phyloP scores from a whole-genome alignment of 1,140 invertebrate species.

The Danaus plexippus region DNA sequence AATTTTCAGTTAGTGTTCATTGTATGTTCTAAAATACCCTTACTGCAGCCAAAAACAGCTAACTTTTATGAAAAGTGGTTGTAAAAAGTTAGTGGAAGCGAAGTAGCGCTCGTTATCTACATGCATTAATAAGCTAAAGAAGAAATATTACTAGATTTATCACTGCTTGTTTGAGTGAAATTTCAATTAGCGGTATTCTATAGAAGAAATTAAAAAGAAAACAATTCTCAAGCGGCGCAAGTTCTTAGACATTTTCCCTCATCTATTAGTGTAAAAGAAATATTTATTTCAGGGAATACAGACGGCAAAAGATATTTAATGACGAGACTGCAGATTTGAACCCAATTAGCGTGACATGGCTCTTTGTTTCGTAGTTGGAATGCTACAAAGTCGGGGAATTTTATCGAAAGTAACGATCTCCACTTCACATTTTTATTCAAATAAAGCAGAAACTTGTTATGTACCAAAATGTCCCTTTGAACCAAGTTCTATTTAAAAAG shows the following conservation, averaged over 20 bases:
- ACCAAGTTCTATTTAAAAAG: slow-evolving; percentile 5
- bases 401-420: slow-evolving; percentile 32
- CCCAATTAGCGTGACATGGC: slow-evolving; percentile 32
- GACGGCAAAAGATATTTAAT: slow-evolving; percentile 18
- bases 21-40: slow-evolving; percentile 2
- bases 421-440: slow-evolving; percentile 32
- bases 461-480: slow-evolving; percentile 4
- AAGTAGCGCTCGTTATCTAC: too few relatives aligned
- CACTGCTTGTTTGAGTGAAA: too few relatives aligned
- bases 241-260: too few relatives aligned
- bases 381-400: slow-evolving; percentile 24
- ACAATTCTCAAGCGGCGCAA: too few relatives aligned
- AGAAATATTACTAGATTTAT: too few relatives aligned
- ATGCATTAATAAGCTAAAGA: too few relatives aligned
- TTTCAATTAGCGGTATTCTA: too few relatives aligned
- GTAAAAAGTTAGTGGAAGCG: not conserved
- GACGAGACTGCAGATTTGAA: slow-evolving; percentile 27
- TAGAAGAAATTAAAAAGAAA: not conserved
- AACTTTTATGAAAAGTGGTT: slow-evolving; percentile 6
- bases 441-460: slow-evolving; percentile 24
- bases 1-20: slow-evolving; percentile 1
- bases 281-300: too few relatives aligned
- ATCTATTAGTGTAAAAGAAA: too few relatives aligned
- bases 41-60: slow-evolving; percentile 1
- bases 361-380: slow-evolving; percentile 29